phyloP scores from a whole-genome alignment of 2,113 vertebrate genomes.

The Nycticebus coucang region DNA sequence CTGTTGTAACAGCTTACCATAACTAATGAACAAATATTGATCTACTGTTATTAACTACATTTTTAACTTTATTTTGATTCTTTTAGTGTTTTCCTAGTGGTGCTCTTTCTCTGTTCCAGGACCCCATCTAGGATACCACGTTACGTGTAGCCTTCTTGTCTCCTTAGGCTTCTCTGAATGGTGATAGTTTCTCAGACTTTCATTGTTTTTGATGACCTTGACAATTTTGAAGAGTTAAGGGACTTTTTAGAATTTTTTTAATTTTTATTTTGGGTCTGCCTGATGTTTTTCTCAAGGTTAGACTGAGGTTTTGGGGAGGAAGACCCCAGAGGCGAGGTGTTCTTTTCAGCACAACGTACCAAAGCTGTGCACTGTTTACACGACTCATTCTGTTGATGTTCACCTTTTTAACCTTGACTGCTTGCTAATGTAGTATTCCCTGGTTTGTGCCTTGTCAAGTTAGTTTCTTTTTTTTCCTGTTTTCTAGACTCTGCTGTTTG shows the following conservation, averaged over 20 bases:
- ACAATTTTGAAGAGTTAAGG: background rate
- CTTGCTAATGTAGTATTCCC: background rate
- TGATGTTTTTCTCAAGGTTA: background rate
- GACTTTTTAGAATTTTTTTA: background rate
- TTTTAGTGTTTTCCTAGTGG: background rate
- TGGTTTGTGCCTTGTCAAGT: background rate
- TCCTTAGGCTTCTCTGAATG: background rate
- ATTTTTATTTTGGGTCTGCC: background rate
- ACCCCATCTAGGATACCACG: background rate
- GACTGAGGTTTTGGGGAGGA: background rate
- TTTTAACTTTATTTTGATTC: background rate
- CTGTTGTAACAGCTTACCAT: background rate
- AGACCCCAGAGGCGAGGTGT: background rate
- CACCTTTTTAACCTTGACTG: background rate
- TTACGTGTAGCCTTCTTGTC: background rate
- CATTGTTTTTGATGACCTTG: background rate
- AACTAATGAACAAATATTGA: background rate
- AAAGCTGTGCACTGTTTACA: background rate
- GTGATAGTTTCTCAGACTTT: background rate
- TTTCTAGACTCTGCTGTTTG: background rate
- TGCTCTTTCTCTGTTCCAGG: background rate
- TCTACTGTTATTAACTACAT: background rate
- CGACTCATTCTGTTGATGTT: background rate
- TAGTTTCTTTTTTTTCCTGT: background rate
- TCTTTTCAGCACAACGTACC: background rate